Percentiles rank a stretch among this genome's conserved stretches.
Conservation (phyloP, 92 coral and sea anemone species). For the Paramuricea clavata region DNA sequence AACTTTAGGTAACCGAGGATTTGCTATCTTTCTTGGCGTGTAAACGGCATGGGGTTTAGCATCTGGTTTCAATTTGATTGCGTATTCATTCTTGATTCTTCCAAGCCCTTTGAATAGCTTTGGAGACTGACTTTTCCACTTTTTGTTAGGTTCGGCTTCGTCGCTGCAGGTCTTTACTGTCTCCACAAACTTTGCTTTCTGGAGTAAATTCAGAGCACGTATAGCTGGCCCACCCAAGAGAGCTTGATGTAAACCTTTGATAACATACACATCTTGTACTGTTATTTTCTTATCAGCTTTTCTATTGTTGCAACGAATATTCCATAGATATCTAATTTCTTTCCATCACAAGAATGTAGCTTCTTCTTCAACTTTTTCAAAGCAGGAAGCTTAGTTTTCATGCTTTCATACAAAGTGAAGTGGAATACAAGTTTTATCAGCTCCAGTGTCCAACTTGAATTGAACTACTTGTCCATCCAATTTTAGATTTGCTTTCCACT, state of each 20-base stretch:
- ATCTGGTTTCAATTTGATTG: slow-evolving; percentile 3
- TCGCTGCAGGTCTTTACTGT: slow-evolving; percentile 3
- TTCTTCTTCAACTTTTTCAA: background rate
- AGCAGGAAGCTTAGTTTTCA: background rate
- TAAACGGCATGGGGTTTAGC: slow-evolving; percentile 19
- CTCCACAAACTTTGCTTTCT: background rate
- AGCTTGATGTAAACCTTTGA: slow-evolving; percentile 34
- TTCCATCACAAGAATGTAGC: slow-evolving; percentile 17
- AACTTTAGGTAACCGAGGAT: slow-evolving; percentile 12
- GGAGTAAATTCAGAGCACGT: background rate
- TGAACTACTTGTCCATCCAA: background rate
- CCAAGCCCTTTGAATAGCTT: slow-evolving; percentile 39
- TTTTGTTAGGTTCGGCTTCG: background rate
- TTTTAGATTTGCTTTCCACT: background rate
- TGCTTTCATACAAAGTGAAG: background rate
- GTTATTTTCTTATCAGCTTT: background rate
- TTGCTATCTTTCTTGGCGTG: slow-evolving; percentile 9
- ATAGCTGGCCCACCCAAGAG: slow-evolving; percentile 33
- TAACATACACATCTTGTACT: slow-evolving; percentile 26
- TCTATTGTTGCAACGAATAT: slow-evolving; percentile 5
- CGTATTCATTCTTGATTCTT: slow-evolving; percentile 10
- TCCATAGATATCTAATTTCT: slow-evolving; percentile 5
- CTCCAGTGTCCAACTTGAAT: slow-evolving; percentile 44
- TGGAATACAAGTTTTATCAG: slow-evolving; percentile 36
- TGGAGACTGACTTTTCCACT: background rate